Evolutionary conservation across 2,797 vertebrate genomes (phyloP), one percentile per base, ranked within the genome.

Genomic region (Meriones psammophilus): DNA sequence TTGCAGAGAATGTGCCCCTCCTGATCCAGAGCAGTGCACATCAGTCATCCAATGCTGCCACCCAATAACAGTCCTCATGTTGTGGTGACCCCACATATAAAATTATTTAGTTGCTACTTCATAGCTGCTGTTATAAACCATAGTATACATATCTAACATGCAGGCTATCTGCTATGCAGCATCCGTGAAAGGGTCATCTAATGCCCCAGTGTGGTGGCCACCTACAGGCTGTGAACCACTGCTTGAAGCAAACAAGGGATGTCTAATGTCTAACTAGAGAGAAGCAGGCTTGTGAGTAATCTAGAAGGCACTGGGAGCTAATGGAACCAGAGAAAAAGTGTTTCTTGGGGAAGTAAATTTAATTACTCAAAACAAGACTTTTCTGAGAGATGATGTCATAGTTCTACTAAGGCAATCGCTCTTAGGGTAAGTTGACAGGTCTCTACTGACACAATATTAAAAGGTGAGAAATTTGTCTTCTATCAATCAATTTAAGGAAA

Each of bases 381-480:
- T 94, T 85, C 76, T 71, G 62, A 69, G 17, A 93, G 66, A 42
- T 46, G 66, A 94, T 86, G 88, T 76, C 36, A 24, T 5, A 96
- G 6, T 39, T 96, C 84, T 81, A 80, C n/a, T 83, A 85, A 94
- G 78, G 77, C 87, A 89, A 42, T 94, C 69, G 62, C 54, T 50
- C 77, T 92, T 87, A 18, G 33, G 24, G 28, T 95, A 54, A 94
- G 17, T 87, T 84, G 50, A 18, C 50, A 80, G 50, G 13, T 3
- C 14, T 77, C 71, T 78, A 8, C 39, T 87, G 18, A 68, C 14
- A 60, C 24, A 85, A 28, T 92, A 81, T 58, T 88, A 69, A 56
- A 95, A 92, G 26, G 18, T 83, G 42, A 81, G 86, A 13, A 69
- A 78, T 96, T 92, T 92, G 36, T 42, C 28, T 92, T 84, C 69